Evolutionary conservation across 2,797 vertebrate genomes (phyloP).

Genomic region (Choloepus didactylus): DNA sequence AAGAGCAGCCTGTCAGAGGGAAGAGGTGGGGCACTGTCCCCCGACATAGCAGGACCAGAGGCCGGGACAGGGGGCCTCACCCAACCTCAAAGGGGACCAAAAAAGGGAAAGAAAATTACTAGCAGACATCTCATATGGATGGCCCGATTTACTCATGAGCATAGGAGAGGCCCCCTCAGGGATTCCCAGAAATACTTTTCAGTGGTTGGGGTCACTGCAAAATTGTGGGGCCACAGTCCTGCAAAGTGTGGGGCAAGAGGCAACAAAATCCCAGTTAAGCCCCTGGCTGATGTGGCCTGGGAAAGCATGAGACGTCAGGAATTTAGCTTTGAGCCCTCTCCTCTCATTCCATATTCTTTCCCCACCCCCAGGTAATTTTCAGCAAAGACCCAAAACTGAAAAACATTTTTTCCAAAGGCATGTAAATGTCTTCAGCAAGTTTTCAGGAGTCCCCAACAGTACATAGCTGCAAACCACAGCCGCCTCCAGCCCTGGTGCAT

Average conservation of each 20-base stretch:
- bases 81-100: neutral
- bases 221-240: neutral
- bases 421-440: constrained; percentile 86
- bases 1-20: neutral
- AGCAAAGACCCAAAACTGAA: constrained; percentile 83
- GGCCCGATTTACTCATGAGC: constrained; percentile 1
- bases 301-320: neutral
- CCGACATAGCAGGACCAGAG: neutral
- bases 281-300: too few species aligned
- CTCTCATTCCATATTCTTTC: constrained; percentile 17
- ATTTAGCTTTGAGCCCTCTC: neutral
- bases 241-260: neutral
- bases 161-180: neutral
- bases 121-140: neutral
- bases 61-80: neutral
- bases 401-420: constrained; percentile 87
- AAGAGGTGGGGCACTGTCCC: neutral
- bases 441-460: constrained; percentile 84
- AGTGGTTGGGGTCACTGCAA: neutral
- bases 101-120: constrained; percentile 6
- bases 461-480: constrained; percentile 87
- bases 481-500: constrained; percentile 75
- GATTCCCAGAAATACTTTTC: constrained; percentile 47
- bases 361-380: constrained; percentile 77
- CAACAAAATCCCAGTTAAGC: neutral